Percentiles rank a stretch among this genome's conserved stretches.
These are phyloP conservation scores for Telenomus remus DNA, from an alignment of 1,140 invertebrate genomes.

Conservation along the genomic window DNA sequence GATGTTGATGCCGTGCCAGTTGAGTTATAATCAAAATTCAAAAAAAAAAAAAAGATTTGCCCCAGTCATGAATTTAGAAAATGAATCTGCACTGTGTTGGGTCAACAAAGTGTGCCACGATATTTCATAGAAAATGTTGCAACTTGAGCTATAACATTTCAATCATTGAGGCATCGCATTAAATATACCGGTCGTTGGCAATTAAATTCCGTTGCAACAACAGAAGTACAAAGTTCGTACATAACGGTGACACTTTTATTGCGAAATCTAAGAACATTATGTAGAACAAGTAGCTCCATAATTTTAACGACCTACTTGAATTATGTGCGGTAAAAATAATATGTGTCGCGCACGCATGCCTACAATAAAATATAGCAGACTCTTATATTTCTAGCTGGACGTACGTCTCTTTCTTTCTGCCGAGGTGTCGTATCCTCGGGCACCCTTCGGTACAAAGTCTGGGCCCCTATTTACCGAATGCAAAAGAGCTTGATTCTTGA, in stretches of 20 bases:
- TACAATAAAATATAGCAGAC: slow-evolving; percentile 67
- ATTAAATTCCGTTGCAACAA: slow-evolving; percentile 34
- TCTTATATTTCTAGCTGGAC: slow-evolving; percentile 34
- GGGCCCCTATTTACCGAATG: slow-evolving; percentile 53
- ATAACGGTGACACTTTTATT: slow-evolving; percentile 46
- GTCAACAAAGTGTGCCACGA: slow-evolving; percentile 7
- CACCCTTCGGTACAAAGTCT: slow-evolving; percentile 49
- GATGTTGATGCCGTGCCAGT: no score
- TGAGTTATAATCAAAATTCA: no score
- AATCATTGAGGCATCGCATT: slow-evolving; percentile 16
- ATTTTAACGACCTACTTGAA: slow-evolving; percentile 73
- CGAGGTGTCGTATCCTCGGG: not conserved
- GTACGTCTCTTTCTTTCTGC: not conserved
- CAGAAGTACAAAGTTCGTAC: slow-evolving; percentile 23
- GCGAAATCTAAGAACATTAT: slow-evolving; percentile 58
- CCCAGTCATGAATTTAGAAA: not conserved
- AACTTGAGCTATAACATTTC: slow-evolving; percentile 29
- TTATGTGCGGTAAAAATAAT: slow-evolving; percentile 74
- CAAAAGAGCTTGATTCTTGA: slow-evolving; percentile 51
- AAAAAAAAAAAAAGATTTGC: no score
- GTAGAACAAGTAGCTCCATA: slow-evolving; percentile 74
- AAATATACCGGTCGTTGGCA: slow-evolving; percentile 31
- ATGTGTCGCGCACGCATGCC: slow-evolving; percentile 70
- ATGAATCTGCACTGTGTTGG: slow-evolving; percentile 8
- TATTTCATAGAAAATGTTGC: slow-evolving; percentile 18